These are phyloP conservation scores for Cairina moschata DNA, from an alignment of 2,113 vertebrate species.

Conservation along the genomic window DNA sequence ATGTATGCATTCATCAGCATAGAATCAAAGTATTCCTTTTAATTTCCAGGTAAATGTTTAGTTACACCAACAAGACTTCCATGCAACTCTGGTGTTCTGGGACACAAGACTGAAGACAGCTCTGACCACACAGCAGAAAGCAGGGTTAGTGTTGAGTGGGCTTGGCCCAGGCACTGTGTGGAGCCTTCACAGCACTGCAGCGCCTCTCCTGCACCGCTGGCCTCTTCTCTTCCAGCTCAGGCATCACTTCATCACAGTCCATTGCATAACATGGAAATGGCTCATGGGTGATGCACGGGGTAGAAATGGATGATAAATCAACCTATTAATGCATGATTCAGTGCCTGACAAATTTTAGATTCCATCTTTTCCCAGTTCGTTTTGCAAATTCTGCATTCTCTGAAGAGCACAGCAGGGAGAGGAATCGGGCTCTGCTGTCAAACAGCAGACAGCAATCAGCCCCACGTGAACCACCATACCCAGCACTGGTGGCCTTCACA, in stretches of 20 bases:
- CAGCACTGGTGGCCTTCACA: not conserved
- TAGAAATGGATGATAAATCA: not conserved
- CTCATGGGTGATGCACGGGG: not conserved
- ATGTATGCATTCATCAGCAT: no score
- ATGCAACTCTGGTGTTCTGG: not conserved
- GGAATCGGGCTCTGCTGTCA: not conserved
- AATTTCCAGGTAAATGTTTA: not conserved
- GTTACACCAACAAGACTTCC: not conserved
- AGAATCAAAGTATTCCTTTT: not conserved
- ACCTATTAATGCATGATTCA: not conserved
- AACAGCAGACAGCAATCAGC: not conserved
- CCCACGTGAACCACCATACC: not conserved
- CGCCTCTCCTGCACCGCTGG: not conserved
- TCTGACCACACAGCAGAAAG: not conserved
- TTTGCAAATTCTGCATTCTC: not conserved
- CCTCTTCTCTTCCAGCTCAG: not conserved
- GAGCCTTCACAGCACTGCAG: not conserved
- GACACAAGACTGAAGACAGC: not conserved
- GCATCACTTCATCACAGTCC: rapidly evolving
- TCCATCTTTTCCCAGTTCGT: not conserved
- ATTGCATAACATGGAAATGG: rapidly evolving
- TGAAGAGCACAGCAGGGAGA: not conserved
- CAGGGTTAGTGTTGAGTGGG: rapidly evolving
- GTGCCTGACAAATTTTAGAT: not conserved
- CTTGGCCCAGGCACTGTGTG: not conserved